Conservation (phyloP, 1,140 invertebrate species). For the Grapholita molesta region DNA sequence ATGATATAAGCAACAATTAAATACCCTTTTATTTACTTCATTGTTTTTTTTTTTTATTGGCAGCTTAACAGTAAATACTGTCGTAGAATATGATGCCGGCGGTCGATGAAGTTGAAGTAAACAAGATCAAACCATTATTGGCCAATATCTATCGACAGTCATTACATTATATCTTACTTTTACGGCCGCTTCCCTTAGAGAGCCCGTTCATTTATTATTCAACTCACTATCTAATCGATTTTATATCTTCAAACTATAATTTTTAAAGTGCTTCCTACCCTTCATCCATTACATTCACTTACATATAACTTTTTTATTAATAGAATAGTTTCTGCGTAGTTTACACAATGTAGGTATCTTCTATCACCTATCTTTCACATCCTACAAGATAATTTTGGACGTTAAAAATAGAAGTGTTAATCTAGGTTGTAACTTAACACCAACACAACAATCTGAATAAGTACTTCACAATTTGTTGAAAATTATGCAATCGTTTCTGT, state of each 20-base stretch:
- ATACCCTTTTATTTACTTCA: too few species aligned
- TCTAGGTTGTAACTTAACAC: too few species aligned
- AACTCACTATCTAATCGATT: constrained; percentile 8
- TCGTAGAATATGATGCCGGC: neutral
- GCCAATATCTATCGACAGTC: neutral
- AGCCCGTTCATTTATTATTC: constrained; percentile 13
- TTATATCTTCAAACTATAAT: neutral
- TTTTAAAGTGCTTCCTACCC: neutral
- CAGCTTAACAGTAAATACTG: neutral
- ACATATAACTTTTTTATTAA: constrained; percentile 17
- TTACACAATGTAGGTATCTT: too few species aligned
- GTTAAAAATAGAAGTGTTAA: neutral
- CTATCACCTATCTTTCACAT: too few species aligned
- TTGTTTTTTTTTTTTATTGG: too few species aligned
- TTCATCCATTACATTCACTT: constrained; percentile 29
- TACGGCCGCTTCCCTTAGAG: neutral
- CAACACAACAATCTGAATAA: too few species aligned
- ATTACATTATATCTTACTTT: constrained; percentile 16
- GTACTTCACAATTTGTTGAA: too few species aligned
- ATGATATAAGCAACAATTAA: too few species aligned
- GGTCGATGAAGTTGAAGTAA: neutral
- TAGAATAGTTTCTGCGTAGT: neutral
- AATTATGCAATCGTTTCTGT: too few species aligned
- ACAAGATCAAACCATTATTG: neutral
- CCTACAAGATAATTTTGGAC: neutral